phyloP scores from a whole-genome alignment of 2,113 vertebrate genomes.

The Egretta garzetta region DNA sequence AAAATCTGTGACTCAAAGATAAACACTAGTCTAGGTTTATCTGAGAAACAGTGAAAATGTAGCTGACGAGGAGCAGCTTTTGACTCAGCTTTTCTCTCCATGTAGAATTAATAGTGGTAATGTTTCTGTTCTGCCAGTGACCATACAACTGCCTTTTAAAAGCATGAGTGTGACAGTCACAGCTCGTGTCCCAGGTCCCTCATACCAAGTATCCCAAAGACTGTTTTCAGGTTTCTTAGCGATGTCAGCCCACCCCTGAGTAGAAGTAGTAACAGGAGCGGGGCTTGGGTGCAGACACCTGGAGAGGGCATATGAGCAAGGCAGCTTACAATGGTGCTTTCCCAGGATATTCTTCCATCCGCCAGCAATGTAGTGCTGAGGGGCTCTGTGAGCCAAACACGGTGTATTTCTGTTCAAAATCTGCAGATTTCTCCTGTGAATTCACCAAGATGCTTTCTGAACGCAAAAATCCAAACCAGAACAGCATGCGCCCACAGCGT shows the following conservation, averaged over 20 bases:
- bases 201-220: background rate
- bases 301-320: fast-evolving
- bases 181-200: background rate
- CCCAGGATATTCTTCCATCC: background rate
- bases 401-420: fast-evolving
- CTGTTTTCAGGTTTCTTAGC: background rate
- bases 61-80: background rate
- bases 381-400: background rate
- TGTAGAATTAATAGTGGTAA: background rate
- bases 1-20: slow-evolving; percentile 44
- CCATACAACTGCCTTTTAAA: background rate
- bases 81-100: background rate
- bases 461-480: background rate
- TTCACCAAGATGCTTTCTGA: background rate
- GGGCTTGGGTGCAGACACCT: background rate
- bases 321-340: background rate
- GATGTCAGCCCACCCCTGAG: background rate
- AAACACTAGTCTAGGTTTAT: slow-evolving; percentile 19
- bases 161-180: fast-evolving
- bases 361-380: fast-evolving
- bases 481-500: fast-evolving
- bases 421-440: background rate
- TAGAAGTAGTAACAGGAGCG: background rate
- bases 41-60: background rate
- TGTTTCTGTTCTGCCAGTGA: background rate